Evolutionary conservation across 1,140 invertebrate species (phyloP).

Genomic region (Solenopsis invicta): DNA sequence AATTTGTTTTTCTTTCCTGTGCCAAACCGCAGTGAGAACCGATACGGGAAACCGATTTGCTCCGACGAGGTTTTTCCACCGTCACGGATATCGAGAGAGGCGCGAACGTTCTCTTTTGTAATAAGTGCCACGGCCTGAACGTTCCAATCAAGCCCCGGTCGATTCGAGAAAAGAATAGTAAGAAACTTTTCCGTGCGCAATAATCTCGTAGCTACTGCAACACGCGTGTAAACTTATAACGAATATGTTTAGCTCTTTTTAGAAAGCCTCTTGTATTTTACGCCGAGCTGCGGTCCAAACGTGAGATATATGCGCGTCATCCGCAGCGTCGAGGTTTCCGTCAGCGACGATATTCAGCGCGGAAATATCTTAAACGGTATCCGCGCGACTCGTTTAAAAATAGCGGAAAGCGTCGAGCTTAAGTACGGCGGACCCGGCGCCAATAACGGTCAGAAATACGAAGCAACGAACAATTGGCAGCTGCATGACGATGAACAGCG

Average conservation of each 20-base stretch:
- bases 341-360: neutral
- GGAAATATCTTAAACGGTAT: conserved; percentile 5
- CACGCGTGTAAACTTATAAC: neutral
- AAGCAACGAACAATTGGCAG: neutral
- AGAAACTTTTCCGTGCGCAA: neutral
- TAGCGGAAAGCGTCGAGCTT: neutral
- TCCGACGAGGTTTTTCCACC: conserved; percentile 21
- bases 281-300: neutral
- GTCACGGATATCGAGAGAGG: conserved; percentile 27
- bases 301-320: too few species aligned
- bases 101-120: conserved; percentile 22
- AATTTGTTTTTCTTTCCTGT: neutral
- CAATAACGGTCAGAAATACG: conserved; percentile 21
- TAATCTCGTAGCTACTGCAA: neutral
- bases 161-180: conserved; percentile 5
- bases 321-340: neutral
- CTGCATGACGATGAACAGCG: neutral
- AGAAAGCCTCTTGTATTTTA: neutral
- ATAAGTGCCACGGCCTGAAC: neutral
- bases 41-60: conserved; percentile 25
- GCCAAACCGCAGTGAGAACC: conserved; percentile 9
- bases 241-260: neutral
- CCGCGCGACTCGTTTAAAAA: conserved; percentile 4
- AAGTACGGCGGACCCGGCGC: neutral
- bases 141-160: neutral